Evolutionary conservation across 2,888 invertebrate genomes (phyloP).

Genomic region (Brenthis ino): DNA sequence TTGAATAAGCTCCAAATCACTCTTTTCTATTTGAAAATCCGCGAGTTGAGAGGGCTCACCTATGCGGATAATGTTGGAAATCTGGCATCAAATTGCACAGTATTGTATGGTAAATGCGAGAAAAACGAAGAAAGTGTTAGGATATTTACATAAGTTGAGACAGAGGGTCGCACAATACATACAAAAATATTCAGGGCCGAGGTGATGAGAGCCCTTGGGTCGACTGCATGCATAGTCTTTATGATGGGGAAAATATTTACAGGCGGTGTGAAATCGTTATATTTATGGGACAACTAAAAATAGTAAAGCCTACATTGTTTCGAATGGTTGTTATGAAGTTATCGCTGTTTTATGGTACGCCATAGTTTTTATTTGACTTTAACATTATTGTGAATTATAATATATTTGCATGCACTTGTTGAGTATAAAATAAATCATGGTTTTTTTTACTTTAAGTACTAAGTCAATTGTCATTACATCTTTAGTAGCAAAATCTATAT

Average conservation of each 20-base stretch:
- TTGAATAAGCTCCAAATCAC: conserved; percentile 66
- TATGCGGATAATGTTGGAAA: conserved; percentile 68
- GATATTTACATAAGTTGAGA: conserved; percentile 81
- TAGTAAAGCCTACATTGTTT: conserved; percentile 41
- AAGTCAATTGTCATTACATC: background rate
- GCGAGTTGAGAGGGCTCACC: conserved; percentile 55
- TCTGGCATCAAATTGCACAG: conserved; percentile 75
- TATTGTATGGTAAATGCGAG: conserved; percentile 78
- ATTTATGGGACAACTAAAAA: conserved; percentile 65
- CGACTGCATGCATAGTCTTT: conserved; percentile 70
- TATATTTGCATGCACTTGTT: too few species aligned
- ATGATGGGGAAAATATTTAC: conserved; percentile 78
- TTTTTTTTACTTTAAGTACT: too few species aligned
- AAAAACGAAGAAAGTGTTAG: conserved; percentile 80
- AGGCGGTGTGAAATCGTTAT: conserved; percentile 65
- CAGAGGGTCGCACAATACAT: conserved; percentile 71
- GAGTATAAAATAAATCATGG: too few species aligned
- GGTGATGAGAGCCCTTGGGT: conserved; percentile 76
- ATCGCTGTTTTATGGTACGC: conserved; percentile 20
- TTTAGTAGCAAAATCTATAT: background rate
- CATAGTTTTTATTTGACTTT: conserved; percentile 28
- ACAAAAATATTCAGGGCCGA: conserved; percentile 78
- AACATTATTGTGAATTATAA: background rate
- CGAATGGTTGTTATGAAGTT: conserved; percentile 26
- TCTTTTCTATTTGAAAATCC: conserved; percentile 64